Evolutionary conservation across 1,140 invertebrate genomes (phyloP).

Genomic region (Nasonia giraulti): DNA sequence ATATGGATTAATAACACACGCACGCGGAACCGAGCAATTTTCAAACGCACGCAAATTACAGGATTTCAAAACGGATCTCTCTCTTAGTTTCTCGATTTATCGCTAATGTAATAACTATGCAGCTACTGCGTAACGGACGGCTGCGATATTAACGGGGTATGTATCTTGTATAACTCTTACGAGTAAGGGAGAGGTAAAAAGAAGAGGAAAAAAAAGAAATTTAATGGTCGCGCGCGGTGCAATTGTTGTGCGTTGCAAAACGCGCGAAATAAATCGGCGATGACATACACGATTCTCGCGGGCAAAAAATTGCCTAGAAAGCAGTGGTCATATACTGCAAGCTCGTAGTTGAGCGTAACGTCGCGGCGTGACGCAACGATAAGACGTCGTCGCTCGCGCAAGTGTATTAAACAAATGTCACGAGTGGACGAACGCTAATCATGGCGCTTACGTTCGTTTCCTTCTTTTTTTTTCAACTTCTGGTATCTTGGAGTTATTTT

Average conservation of each 20-base stretch:
- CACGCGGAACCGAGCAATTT: not conserved
- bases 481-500: too few species aligned
- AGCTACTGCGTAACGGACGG: not conserved
- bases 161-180: not conserved
- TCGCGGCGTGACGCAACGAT: conserved; percentile 5
- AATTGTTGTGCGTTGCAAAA: not conserved
- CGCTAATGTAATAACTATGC: not conserved
- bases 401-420: conserved; percentile 4
- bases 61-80: not conserved
- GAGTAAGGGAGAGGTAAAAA: not conserved
- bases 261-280: not conserved
- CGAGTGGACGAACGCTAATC: conserved; percentile 3
- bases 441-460: not conserved
- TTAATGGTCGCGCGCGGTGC: not conserved
- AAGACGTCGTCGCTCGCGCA: not conserved
- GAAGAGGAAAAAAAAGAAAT: conserved; percentile 27
- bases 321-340: not conserved
- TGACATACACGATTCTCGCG: not conserved
- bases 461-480: not conserved
- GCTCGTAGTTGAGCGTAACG: conserved; percentile 17
- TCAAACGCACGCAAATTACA: not conserved
- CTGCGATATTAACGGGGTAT: not conserved
- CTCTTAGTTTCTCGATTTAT: not conserved
- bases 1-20: not conserved
- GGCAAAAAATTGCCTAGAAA: conserved; percentile 4